Evolutionary conservation across 2,888 invertebrate genomes (phyloP).

Genomic region (Melanotus villosus): DNA sequence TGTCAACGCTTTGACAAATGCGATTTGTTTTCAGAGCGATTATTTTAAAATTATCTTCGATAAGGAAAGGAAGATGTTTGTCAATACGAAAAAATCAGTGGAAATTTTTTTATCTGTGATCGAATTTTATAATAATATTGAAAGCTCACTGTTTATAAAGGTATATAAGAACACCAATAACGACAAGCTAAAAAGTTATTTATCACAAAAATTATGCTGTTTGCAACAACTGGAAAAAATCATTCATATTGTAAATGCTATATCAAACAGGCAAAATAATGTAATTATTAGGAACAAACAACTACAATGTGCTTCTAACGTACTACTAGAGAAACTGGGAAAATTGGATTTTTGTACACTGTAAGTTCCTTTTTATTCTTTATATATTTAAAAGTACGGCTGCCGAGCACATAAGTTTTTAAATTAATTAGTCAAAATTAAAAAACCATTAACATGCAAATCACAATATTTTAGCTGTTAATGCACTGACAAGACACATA

Average conservation of each 20-base stretch:
- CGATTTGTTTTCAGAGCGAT: neutral
- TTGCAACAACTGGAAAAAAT: conserved; percentile 9
- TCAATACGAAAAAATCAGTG: neutral
- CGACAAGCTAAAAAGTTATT: neutral
- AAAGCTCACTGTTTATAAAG: conserved; percentile 14
- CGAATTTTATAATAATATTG: conserved; percentile 30
- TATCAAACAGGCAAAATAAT: neutral
- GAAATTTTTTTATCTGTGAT: conserved; percentile 19
- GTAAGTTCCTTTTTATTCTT: conserved; percentile 27
- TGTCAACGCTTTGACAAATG: conserved; percentile 14
- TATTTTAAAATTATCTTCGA: conserved; percentile 1
- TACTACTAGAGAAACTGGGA: neutral
- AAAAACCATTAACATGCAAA: too few relatives aligned
- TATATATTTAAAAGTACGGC: neutral
- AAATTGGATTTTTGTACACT: neutral
- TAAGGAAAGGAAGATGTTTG: conserved; percentile 1
- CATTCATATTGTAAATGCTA: neutral
- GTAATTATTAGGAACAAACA: neutral
- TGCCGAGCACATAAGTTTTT: too few relatives aligned
- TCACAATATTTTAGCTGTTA: too few relatives aligned
- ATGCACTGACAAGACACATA: too few relatives aligned
- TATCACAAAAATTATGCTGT: neutral
- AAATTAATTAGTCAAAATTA: too few relatives aligned
- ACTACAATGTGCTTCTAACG: neutral
- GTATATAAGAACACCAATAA: conserved; percentile 27